Conservation (phyloP, 1,140 invertebrate species). For the Andricus grossulariae region DNA sequence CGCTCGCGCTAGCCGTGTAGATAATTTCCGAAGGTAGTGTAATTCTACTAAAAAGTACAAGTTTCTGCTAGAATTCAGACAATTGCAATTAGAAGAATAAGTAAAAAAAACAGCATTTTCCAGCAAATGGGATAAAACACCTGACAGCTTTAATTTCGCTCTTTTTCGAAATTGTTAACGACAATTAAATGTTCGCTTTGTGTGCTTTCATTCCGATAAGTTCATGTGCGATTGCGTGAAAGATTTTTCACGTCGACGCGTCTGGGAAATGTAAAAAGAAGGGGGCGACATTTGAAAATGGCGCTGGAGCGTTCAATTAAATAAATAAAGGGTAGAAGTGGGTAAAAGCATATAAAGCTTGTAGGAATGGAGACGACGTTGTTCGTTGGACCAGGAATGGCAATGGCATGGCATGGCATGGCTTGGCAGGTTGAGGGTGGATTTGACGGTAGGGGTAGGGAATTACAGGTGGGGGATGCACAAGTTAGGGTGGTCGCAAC, state of each 20-base stretch:
- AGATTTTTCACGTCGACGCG: not conserved
- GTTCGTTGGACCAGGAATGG: slow-evolving; percentile 58
- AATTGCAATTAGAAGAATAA: no score
- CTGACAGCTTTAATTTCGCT: no score
- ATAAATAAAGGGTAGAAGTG: slow-evolving; percentile 43
- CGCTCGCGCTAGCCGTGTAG: no score
- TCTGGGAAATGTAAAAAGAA: slow-evolving; percentile 18
- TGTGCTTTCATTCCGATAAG: not conserved
- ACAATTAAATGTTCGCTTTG: not conserved
- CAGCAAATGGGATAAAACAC: no score
- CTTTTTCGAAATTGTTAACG: no score
- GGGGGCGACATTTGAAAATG: slow-evolving; percentile 37
- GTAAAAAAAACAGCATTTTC: no score
- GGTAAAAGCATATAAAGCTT: slow-evolving; percentile 29
- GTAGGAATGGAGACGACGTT: slow-evolving; percentile 46
- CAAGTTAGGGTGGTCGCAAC: slow-evolving; percentile 59
- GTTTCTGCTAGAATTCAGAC: no score
- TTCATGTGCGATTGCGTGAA: not conserved
- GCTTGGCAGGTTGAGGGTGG: slow-evolving; percentile 29
- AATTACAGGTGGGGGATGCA: slow-evolving; percentile 53
- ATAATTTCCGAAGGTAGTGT: no score
- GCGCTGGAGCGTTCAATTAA: slow-evolving; percentile 44
- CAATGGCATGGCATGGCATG: slow-evolving; percentile 36
- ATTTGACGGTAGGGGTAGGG: slow-evolving; percentile 34
- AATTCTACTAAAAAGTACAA: no score